phyloP scores from a whole-genome alignment of 2,797 vertebrate genomes.

The Capromys pilorides region DNA sequence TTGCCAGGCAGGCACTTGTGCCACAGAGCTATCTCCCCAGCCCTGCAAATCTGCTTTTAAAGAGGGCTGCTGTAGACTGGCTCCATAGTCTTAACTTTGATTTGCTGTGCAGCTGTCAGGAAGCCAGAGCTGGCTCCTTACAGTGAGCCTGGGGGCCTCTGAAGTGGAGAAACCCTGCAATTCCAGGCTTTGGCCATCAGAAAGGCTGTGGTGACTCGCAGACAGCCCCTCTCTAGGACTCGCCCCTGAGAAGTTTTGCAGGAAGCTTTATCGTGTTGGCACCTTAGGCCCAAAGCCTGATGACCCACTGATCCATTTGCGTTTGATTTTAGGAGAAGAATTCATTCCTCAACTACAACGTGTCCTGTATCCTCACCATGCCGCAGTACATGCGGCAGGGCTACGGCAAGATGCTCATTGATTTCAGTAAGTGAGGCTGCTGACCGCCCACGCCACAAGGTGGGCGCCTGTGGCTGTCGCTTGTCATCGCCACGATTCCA shows the following conservation, averaged over 20 bases:
- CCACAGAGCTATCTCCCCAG: no score
- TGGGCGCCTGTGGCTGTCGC: neutral
- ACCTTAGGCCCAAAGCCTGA: neutral
- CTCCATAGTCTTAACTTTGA: neutral
- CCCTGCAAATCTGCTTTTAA: neutral
- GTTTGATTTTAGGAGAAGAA: conserved; percentile 93
- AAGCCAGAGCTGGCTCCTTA: neutral
- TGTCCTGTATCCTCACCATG: conserved; percentile 98
- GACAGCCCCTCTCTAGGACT: neutral
- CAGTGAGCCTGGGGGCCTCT: neutral
- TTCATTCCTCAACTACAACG: conserved; percentile 98
- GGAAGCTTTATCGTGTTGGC: neutral
- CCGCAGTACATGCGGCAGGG: conserved; percentile 98
- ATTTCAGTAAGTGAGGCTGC: conserved; percentile 93
- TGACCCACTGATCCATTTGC: conserved; percentile 34
- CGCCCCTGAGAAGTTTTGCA: neutral
- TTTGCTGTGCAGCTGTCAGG: neutral
- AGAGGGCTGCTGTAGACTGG: neutral
- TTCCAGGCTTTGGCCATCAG: neutral
- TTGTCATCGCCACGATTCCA: neutral
- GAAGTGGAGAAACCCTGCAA: neutral
- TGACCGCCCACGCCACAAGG: neutral
- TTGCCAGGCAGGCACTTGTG: no score
- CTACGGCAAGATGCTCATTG: conserved; percentile 98
- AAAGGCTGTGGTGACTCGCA: neutral